Conservation (phyloP, 2,797 vertebrate species). For the Bradypodion pumilum region DNA sequence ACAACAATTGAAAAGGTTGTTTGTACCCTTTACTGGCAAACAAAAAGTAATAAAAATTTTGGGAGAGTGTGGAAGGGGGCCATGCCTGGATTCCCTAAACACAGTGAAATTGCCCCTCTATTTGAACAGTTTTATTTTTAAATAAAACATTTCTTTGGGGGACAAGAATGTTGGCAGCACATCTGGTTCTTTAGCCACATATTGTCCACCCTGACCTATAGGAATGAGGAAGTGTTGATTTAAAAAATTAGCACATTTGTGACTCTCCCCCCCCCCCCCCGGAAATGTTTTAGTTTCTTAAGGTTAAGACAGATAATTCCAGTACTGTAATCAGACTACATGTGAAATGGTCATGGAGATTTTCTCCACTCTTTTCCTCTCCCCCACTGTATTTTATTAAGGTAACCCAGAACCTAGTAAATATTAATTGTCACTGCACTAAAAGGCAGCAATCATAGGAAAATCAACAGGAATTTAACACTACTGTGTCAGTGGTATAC, state of each 20-base stretch:
- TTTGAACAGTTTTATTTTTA: no score
- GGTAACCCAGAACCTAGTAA: neutral
- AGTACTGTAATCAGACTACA: fast-evolving
- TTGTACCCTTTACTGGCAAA: no score
- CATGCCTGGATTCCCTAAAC: no score
- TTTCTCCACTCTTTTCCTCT: neutral
- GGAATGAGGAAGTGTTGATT: slow-evolving; percentile 18
- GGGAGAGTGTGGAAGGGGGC: no score
- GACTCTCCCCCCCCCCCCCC: slow-evolving; percentile 2
- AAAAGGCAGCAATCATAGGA: neutral
- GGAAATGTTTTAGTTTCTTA: slow-evolving; percentile 18
- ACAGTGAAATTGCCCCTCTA: no score
- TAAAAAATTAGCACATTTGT: neutral
- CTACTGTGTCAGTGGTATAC: neutral
- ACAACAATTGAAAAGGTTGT: no score
- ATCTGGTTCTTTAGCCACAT: no score
- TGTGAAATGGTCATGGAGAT: neutral
- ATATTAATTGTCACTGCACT: slow-evolving; percentile 36
- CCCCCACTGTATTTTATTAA: slow-evolving; percentile 5
- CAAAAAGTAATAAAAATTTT: no score
- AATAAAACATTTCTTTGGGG: no score
- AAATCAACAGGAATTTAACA: slow-evolving; percentile 48
- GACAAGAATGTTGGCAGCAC: no score
- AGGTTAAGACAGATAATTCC: neutral
- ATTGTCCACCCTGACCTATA: neutral